A percentile compares a stretch with the other conserved stretches of the same genome.
Evolutionary conservation across 2,797 vertebrate species (phyloP).

Genomic region (Craterocephalus amniculus): DNA sequence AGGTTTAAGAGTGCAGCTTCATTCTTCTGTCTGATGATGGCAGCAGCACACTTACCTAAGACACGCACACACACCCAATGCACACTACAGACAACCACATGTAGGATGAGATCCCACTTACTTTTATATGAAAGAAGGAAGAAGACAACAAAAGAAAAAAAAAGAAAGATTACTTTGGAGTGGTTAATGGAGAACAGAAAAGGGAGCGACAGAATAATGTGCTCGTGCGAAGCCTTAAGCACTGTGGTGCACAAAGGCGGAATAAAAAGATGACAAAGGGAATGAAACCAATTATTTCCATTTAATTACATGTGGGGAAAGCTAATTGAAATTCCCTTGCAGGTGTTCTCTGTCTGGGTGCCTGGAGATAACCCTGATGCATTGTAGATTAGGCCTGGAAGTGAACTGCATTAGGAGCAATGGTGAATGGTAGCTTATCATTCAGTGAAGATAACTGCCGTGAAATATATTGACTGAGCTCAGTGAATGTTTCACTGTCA

Average conservation of each 20-base stretch:
- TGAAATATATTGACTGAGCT: slow-evolving; percentile 52
- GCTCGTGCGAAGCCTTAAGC: slow-evolving; percentile 30
- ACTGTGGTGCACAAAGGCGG: slow-evolving; percentile 24
- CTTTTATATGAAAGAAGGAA: slow-evolving; percentile 75
- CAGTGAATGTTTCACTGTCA: slow-evolving; percentile 43
- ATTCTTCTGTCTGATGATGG: slow-evolving; percentile 81
- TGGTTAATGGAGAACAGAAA: slow-evolving; percentile 62
- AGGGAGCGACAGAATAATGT: slow-evolving; percentile 49
- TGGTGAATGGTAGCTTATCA: slow-evolving; percentile 64
- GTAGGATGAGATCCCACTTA: slow-evolving; percentile 73
- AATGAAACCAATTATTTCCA: slow-evolving; percentile 73
- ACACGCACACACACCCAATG: slow-evolving; percentile 47
- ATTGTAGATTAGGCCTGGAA: slow-evolving; percentile 72
- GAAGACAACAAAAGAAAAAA: slow-evolving; percentile 73
- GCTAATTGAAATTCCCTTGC: slow-evolving; percentile 74
- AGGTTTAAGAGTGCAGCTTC: slow-evolving; percentile 56
- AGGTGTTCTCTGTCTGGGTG: slow-evolving; percentile 69
- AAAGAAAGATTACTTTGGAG: slow-evolving; percentile 74
- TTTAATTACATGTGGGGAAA: slow-evolving; percentile 77
- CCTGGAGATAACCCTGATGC: slow-evolving; percentile 78
- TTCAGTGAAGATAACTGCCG: slow-evolving; percentile 53
- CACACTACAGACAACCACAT: slow-evolving; percentile 56
- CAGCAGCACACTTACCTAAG: slow-evolving; percentile 80
- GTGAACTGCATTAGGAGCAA: slow-evolving; percentile 54
- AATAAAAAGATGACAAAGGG: slow-evolving; percentile 62